Evolutionary conservation across 2,113 vertebrate species (phyloP), one percentile per base, ranked within the genome.

Genomic region (Garra rufa): DNA sequence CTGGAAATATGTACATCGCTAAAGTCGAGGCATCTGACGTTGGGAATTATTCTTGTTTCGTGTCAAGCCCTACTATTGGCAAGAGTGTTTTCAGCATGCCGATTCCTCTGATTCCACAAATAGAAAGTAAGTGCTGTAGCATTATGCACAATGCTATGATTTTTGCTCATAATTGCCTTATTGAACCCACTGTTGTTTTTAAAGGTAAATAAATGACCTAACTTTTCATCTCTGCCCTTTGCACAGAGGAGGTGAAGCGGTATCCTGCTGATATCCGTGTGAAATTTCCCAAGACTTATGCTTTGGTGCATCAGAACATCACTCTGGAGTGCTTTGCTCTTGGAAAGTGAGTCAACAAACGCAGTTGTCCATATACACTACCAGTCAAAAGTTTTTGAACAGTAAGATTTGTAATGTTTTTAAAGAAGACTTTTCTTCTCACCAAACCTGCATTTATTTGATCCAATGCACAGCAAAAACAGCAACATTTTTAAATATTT

Each of bases 31-130:
- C 94, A 73, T 95, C 95, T 13, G 98, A 99, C 84, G 95, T 93
- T 30, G 98, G 98, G 84, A 99, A 99, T 94, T 99, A 99, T 85
- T 99, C 98, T 0, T 99, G 98, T 88, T 99, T 98, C 75, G 97
- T 98, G 34, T 97, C 97, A 73, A 99, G 97, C 87, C 96, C 97
- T 74, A 93, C 95, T 6, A 96, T 96, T 65, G 96, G 97, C 28
- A 98, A 98, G 92, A 98, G 98, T 2, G 98, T 99, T 74, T 98
- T 98, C 94, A 99, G 98, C 91, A 98, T 96, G 92, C 97, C 96
- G 85, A 98, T 97, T 85, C 93, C 97, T 2, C 96, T 99, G 87
- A 95, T 98, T 85, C 97, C 98, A 0, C 92, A 94, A 84, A 86
- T 96, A 0, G 96, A 95, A 77, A 91, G 96, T 96, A 92, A 96